A percentile compares a stretch with the other conserved stretches of the same genome.
Conservation (phyloP, 2,113 vertebrate species). For the Okapia johnstoni region DNA sequence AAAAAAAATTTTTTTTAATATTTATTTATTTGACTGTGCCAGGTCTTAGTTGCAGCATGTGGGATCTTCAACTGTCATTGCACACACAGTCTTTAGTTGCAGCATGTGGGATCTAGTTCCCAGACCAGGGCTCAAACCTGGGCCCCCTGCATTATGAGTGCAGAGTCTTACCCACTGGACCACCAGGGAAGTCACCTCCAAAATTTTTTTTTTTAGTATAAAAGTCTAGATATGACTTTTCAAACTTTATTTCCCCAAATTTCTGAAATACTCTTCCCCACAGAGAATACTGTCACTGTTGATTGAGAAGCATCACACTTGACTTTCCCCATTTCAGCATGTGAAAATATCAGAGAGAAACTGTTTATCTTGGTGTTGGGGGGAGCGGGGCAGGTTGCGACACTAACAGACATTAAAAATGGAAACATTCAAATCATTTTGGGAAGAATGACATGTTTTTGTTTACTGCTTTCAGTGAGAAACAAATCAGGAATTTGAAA, state of each 20-base stretch:
- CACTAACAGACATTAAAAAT: background rate
- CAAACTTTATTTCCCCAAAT: background rate
- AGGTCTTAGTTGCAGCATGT: background rate
- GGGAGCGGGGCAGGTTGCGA: rapidly evolving
- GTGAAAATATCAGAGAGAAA: background rate
- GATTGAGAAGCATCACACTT: background rate
- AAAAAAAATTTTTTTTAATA: background rate
- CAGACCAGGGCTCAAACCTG: background rate
- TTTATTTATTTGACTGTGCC: background rate
- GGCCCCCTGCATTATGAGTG: background rate
- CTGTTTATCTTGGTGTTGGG: background rate
- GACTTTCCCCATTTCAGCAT: background rate
- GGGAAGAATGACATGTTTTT: background rate
- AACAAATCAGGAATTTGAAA: background rate
- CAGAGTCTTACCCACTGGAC: background rate
- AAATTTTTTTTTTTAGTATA: background rate
- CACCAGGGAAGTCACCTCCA: background rate
- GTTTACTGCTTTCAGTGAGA: background rate
- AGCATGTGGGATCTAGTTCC: background rate
- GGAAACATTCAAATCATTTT: background rate
- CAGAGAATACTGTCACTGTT: background rate
- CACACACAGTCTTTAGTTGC: background rate
- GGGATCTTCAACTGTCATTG: background rate
- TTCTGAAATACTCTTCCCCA: background rate
- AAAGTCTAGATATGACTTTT: background rate